Percentiles rank a stretch among this genome's conserved stretches.
These are phyloP conservation scores for Dysmachus trigonus DNA, from an alignment of 2,888 invertebrate genomes.

Conservation along the genomic window DNA sequence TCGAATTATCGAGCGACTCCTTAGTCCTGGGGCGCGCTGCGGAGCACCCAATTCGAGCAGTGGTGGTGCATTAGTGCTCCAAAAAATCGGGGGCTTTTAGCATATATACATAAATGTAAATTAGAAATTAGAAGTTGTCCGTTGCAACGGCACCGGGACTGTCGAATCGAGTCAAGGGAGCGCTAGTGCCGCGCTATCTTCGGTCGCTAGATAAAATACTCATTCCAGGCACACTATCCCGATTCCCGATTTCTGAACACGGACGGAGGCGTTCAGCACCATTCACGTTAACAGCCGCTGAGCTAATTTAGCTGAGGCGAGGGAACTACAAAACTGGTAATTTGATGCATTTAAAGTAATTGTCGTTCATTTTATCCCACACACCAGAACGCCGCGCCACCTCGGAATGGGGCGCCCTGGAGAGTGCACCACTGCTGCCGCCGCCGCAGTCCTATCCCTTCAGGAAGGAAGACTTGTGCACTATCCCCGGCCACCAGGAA, in stretches of 20 bases:
- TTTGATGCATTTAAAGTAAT: slow-evolving; percentile 40
- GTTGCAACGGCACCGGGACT: neutral
- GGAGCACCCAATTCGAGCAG: neutral
- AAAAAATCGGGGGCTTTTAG: neutral
- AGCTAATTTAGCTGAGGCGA: slow-evolving; percentile 14
- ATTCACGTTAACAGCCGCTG: slow-evolving; percentile 30
- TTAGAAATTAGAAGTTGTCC: slow-evolving; percentile 10
- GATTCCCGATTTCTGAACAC: too few species aligned
- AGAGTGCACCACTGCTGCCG: neutral
- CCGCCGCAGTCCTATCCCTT: neutral
- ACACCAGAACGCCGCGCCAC: neutral
- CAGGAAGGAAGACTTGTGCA: neutral
- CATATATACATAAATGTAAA: neutral
- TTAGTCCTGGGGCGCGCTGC: neutral
- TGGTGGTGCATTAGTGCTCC: neutral
- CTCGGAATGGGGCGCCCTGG: neutral
- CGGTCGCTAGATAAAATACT: neutral
- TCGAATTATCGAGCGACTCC: neutral
- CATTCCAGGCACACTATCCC: neutral
- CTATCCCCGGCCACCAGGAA: neutral
- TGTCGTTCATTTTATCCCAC: slow-evolving; percentile 37
- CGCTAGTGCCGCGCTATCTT: neutral
- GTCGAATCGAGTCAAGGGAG: too few species aligned
- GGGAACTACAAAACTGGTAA: slow-evolving; percentile 27
- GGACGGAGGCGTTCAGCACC: neutral